Percentiles rank a stretch among this genome's conserved stretches.
Evolutionary conservation across 2,113 vertebrate genomes (phyloP).

Genomic region (Pyrgilauda ruficollis): DNA sequence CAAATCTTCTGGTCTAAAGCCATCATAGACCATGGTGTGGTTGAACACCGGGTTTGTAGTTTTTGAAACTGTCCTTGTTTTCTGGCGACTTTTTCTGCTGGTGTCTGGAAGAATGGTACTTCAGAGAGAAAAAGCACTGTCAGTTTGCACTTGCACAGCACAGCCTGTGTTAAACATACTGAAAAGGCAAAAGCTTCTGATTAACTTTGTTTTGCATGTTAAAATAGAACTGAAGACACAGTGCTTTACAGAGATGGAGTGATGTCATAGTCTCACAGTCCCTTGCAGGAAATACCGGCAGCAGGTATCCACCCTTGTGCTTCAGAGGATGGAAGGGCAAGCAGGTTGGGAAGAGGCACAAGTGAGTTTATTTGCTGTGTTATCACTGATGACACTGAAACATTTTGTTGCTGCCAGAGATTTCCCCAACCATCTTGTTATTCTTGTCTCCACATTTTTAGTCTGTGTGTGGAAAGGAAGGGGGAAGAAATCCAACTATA

Average conservation of each 20-base stretch:
- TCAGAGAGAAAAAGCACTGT: background rate
- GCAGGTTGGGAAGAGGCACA: background rate
- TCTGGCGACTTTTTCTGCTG: constrained; percentile 87
- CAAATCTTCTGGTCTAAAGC: constrained; percentile 84
- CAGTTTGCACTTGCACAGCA: background rate
- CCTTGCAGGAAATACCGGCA: background rate
- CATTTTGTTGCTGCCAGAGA: background rate
- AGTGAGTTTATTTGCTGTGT: background rate
- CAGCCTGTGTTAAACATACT: background rate
- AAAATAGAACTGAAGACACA: background rate
- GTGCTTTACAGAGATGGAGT: background rate
- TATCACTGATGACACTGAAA: background rate
- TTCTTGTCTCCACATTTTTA: background rate
- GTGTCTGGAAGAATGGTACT: constrained; percentile 89
- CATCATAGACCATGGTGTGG: constrained; percentile 95
- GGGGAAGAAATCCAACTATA: background rate
- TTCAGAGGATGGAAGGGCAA: background rate
- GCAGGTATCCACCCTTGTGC: background rate
- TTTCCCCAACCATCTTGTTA: background rate
- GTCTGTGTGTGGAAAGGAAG: background rate
- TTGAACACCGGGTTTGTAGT: constrained; percentile 88
- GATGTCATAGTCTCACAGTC: background rate
- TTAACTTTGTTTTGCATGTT: background rate
- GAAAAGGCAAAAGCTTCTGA: background rate
- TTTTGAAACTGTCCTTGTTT: constrained; percentile 85